Conservation (phyloP, 1,140 invertebrate species). For the Helicoverpa armigera region DNA sequence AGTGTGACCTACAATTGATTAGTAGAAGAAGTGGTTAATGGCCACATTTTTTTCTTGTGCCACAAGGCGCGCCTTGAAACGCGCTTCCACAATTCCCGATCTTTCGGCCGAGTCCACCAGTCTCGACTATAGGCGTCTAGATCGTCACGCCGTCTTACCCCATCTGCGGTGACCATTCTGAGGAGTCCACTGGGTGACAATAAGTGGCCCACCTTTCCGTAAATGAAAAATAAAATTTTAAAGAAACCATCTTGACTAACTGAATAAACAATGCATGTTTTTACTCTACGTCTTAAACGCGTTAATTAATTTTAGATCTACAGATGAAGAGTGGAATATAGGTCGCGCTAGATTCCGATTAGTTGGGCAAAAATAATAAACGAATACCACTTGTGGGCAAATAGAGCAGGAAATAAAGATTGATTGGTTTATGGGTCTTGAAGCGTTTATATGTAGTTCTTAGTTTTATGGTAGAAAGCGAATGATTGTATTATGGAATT, state of each 20-base stretch:
- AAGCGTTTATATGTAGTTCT: not conserved
- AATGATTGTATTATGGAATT: not conserved
- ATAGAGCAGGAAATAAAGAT: constrained; percentile 9
- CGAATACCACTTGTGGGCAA: constrained; percentile 34
- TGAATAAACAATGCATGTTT: not conserved
- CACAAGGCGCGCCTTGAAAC: too few species aligned
- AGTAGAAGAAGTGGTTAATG: too few species aligned
- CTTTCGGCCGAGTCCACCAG: too few species aligned
- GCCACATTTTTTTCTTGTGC: too few species aligned
- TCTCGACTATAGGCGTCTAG: too few species aligned
- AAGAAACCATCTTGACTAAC: not conserved
- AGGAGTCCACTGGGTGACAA: too few species aligned
- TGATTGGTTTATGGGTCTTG: constrained; percentile 28
- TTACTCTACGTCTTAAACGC: constrained; percentile 25
- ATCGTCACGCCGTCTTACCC: too few species aligned
- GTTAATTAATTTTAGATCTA: constrained; percentile 66
- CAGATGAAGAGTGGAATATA: constrained; percentile 50
- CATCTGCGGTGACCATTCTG: too few species aligned
- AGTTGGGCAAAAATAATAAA: constrained; percentile 66
- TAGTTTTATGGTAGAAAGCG: not conserved
- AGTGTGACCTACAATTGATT: too few species aligned
- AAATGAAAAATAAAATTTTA: too few species aligned
- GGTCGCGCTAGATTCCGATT: constrained; percentile 64
- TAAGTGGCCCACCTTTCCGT: too few species aligned
- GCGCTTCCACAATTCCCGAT: too few species aligned